Evolutionary conservation across 92 coral and sea anemone genomes (phyloP).

Genomic region (Epizoanthus scotinus): DNA sequence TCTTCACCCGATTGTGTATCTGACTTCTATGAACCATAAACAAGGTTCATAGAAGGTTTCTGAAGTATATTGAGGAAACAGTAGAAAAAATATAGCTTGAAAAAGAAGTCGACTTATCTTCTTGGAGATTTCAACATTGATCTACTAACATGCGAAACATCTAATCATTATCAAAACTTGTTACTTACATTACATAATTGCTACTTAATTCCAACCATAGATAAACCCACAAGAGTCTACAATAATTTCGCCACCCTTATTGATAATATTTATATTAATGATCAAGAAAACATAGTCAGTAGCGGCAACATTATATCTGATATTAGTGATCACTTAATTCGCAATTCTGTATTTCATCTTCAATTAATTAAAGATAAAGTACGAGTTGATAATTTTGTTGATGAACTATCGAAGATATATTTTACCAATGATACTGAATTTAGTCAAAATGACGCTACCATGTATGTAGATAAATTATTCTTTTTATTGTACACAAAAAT

Average conservation of each 20-base stretch:
- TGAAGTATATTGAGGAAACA: conserved; percentile 17
- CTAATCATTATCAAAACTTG: conserved; percentile 41
- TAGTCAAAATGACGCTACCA: background rate
- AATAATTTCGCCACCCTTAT: conserved; percentile 51
- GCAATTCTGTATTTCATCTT: too few relatives aligned
- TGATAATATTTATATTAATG: conserved; percentile 3
- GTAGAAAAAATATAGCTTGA: conserved; percentile 19
- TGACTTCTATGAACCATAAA: too few relatives aligned
- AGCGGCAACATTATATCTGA: too few relatives aligned
- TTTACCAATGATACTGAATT: background rate
- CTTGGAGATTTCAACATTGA: conserved; percentile 58
- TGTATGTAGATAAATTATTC: conserved; percentile 36
- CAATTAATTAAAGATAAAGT: background rate
- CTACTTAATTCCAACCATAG: conserved; percentile 52
- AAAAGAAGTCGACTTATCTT: conserved; percentile 19
- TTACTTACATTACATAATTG: conserved; percentile 37
- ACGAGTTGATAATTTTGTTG: conserved; percentile 2
- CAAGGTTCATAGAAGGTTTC: too few relatives aligned
- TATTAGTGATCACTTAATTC: too few relatives aligned
- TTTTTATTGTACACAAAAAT: conserved; percentile 33
- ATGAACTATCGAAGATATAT: conserved; percentile 14
- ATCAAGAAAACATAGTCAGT: too few relatives aligned
- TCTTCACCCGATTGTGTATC: too few relatives aligned
- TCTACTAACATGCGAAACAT: conserved; percentile 40
- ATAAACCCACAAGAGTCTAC: conserved; percentile 66